A percentile compares a stretch with the other conserved stretches of the same genome.
phyloP scores from a whole-genome alignment of 1,140 invertebrate species.

The Neodiprion fabricii region DNA sequence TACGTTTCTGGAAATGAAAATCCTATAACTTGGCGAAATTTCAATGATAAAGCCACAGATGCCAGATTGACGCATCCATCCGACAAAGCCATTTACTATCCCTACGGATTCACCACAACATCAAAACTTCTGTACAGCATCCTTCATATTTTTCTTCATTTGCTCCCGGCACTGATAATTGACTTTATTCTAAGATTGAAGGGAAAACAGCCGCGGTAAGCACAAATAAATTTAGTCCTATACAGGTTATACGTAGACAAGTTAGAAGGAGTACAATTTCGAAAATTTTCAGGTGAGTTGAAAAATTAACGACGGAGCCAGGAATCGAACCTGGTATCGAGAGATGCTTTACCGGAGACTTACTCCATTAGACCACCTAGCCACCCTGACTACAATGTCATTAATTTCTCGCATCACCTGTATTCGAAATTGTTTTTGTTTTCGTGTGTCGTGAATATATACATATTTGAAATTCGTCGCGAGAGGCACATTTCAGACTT shows the following conservation, averaged over 20 bases:
- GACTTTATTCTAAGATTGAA: conserved; percentile 64
- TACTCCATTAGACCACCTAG: too few relatives aligned
- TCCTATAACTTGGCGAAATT: conserved; percentile 25
- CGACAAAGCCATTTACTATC: neutral
- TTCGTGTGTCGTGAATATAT: too few relatives aligned
- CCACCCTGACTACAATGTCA: too few relatives aligned
- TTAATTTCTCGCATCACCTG: too few relatives aligned
- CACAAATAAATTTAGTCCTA: neutral
- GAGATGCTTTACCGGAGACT: too few relatives aligned
- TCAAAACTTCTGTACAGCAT: neutral
- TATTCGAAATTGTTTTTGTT: too few relatives aligned
- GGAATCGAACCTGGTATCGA: too few relatives aligned
- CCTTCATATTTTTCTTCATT: conserved; percentile 62
- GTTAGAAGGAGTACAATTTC: too few relatives aligned
- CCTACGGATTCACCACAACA: neutral
- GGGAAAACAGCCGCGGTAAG: conserved; percentile 70
- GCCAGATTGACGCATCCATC: neutral
- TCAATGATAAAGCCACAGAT: neutral
- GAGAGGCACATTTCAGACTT: too few relatives aligned
- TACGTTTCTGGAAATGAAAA: conserved; percentile 21
- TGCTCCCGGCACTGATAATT: conserved; percentile 67
- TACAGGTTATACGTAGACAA: neutral
- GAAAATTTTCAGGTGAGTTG: too few relatives aligned
- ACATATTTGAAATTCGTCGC: too few relatives aligned
- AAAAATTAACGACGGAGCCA: too few relatives aligned